A percentile compares a stretch with the other conserved stretches of the same genome.
These are phyloP conservation scores for Eucera pruinosa DNA, from an alignment of 2,888 invertebrate genomes.

Conservation along the genomic window DNA sequence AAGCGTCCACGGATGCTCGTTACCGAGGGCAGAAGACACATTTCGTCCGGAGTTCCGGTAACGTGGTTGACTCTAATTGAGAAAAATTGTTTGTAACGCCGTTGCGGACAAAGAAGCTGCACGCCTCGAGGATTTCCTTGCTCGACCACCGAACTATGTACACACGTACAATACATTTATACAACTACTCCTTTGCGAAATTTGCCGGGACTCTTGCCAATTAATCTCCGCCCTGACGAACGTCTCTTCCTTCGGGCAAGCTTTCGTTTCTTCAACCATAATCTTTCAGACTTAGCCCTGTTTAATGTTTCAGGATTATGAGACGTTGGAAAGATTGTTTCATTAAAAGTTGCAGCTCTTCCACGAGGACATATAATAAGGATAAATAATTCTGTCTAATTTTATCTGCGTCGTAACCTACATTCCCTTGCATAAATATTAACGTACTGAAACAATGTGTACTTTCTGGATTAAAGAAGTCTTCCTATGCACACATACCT, in stretches of 20 bases:
- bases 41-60: slow-evolving; percentile 28
- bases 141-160: neutral
- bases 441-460: neutral
- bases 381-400: slow-evolving; percentile 15
- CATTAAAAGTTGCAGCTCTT: neutral
- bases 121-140: slow-evolving; percentile 1
- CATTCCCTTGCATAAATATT: slow-evolving; percentile 1
- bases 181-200: neutral
- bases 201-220: neutral
- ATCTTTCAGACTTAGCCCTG: neutral
- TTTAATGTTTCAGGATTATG: slow-evolving; percentile 2
- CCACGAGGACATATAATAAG: neutral
- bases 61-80: slow-evolving; percentile 42
- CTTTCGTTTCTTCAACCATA: neutral
- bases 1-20: slow-evolving; percentile 51
- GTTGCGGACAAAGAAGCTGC: neutral
- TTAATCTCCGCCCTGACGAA: slow-evolving; percentile 5
- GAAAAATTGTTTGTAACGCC: slow-evolving; percentile 39
- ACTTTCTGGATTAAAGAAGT: too few relatives aligned
- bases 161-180: neutral
- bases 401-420: too few relatives aligned
- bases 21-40: slow-evolving; percentile 45
- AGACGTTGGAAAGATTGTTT: neutral
- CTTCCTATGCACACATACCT: too few relatives aligned
- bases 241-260: too few relatives aligned